Evolutionary conservation across 2,888 invertebrate species (phyloP).

Genomic region (Hirtodrosophila trivittata): DNA sequence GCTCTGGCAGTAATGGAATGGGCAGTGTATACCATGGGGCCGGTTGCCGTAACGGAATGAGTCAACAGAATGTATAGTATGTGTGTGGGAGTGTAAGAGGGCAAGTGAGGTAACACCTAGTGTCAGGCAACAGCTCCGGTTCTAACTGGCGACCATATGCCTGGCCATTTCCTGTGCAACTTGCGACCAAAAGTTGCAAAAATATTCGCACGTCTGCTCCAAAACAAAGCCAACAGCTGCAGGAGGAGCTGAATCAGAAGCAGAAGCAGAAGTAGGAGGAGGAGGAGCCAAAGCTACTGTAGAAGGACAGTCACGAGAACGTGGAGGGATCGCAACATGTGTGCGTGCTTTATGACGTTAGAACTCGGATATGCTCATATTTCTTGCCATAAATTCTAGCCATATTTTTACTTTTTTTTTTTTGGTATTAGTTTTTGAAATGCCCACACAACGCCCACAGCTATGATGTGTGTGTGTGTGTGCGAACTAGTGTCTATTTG

Average conservation of each 20-base stretch:
- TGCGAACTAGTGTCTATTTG: conserved; percentile 35
- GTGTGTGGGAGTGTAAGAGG: too few species aligned
- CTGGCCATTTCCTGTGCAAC: conserved; percentile 70
- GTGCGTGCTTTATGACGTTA: conserved; percentile 57
- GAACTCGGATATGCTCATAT: conserved; percentile 53
- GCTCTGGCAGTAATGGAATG: not conserved
- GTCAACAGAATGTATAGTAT: too few species aligned
- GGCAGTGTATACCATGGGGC: not conserved
- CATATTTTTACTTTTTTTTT: conserved; percentile 21
- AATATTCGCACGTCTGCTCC: conserved; percentile 71
- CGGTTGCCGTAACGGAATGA: not conserved
- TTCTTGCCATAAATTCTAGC: conserved; percentile 69
- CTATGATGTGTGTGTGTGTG: conserved; percentile 5
- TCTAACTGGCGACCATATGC: conserved; percentile 50
- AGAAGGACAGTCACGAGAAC: not conserved
- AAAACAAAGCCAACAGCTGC: conserved; percentile 61
- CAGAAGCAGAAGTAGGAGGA: not conserved
- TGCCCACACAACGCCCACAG: conserved; percentile 32
- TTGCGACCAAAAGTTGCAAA: conserved; percentile 75
- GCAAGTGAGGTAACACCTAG: conserved; percentile 45
- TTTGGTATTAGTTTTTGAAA: conserved; percentile 60
- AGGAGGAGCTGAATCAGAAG: not conserved
- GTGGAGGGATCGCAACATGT: conserved; percentile 35
- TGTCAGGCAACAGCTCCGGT: conserved; percentile 24
- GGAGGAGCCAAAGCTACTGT: conserved; percentile 1